Percentiles rank a stretch among this genome's conserved stretches.
phyloP scores from a whole-genome alignment of 2,888 invertebrate species.

The Cheilosia impressa region DNA sequence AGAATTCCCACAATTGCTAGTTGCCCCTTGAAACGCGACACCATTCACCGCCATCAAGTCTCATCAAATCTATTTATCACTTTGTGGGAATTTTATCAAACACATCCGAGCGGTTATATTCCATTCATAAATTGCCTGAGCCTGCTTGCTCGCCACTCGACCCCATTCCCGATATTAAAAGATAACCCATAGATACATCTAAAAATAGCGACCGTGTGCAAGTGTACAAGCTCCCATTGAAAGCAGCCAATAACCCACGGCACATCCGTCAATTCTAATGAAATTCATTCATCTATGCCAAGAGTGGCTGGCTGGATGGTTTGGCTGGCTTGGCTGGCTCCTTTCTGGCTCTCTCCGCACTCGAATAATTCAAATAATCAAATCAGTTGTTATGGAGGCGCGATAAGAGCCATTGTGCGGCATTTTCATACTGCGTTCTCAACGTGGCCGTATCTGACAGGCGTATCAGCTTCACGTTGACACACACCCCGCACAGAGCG shows the following conservation, averaged over 20 bases:
- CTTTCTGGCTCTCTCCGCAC: neutral
- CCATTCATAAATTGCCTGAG: conserved; percentile 41
- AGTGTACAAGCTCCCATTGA: conserved; percentile 38
- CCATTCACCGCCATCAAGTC: neutral
- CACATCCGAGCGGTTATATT: conserved; percentile 28
- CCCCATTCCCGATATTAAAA: conserved; percentile 59
- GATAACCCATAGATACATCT: conserved; percentile 41
- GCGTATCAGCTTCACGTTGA: conserved; percentile 50
- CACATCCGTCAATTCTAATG: conserved; percentile 59
- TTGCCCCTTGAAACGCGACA: neutral
- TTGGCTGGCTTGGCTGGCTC: neutral
- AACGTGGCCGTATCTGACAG: conserved; percentile 20
- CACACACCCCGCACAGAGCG: conserved; percentile 32
- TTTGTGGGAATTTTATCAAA: conserved; percentile 47
- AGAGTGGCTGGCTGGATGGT: neutral
- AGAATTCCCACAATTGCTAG: neutral
- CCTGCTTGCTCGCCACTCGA: conserved; percentile 34
- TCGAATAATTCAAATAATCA: conserved; percentile 61
- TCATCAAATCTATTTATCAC: conserved; percentile 6
- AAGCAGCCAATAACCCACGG: conserved; percentile 22
- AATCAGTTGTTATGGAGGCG: conserved; percentile 57
- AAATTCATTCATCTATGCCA: conserved; percentile 44
- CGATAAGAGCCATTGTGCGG: conserved; percentile 64
- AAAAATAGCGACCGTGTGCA: conserved; percentile 26
- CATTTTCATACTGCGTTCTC: conserved; percentile 39